These are phyloP conservation scores for Xestia xanthographa DNA, from an alignment of 2,888 invertebrate species.

Conservation along the genomic window DNA sequence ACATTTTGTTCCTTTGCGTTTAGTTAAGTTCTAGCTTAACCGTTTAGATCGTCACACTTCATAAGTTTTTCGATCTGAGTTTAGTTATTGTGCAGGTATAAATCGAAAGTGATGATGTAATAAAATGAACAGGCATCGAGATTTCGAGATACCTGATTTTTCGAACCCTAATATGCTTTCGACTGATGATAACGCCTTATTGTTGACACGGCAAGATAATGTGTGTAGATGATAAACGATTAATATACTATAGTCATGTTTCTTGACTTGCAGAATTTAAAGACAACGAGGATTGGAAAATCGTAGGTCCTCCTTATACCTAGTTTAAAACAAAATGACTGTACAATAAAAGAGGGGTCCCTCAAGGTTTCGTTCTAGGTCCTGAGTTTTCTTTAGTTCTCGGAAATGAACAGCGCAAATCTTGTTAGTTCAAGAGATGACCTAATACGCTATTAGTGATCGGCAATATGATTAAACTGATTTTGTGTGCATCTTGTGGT, in stretches of 20 bases:
- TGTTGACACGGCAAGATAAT: constrained; percentile 19
- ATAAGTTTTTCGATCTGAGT: not conserved
- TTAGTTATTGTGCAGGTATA: not conserved
- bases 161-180: constrained; percentile 17
- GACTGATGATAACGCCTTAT: not conserved
- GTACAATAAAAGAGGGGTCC: not conserved
- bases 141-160: not conserved
- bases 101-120: constrained; percentile 3
- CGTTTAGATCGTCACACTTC: constrained; percentile 15
- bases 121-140: not conserved
- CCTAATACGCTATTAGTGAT: not conserved
- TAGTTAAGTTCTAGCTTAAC: not conserved
- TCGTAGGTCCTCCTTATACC: not conserved
- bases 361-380: constrained; percentile 14
- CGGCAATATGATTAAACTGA: not conserved
- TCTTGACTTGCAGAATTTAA: constrained; percentile 1
- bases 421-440: not conserved
- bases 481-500: not conserved
- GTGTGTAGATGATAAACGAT: not conserved
- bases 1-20: not conserved
- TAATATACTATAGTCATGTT: not conserved
- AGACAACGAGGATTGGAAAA: not conserved
- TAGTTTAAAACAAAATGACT: not conserved
- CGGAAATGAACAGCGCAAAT: not conserved
- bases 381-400: not conserved